Conservation (phyloP, 92 coral and sea anemone species). For the Epizoanthus stellaris region DNA sequence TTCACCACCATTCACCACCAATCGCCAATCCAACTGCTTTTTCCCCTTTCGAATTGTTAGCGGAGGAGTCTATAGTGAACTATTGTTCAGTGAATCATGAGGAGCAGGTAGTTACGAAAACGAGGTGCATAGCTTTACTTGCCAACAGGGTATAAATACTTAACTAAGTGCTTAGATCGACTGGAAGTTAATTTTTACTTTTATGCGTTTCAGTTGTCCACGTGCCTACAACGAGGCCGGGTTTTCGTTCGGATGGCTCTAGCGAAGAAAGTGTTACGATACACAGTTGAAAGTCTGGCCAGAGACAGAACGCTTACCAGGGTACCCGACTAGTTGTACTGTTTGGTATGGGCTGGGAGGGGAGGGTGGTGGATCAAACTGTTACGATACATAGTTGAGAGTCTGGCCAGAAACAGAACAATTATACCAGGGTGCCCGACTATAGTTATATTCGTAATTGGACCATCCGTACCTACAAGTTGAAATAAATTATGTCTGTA, state of each 20-base stretch:
- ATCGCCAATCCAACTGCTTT: too few species aligned
- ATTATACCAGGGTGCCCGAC: constrained; percentile 52
- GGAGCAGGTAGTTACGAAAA: too few species aligned
- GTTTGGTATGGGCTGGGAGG: too few species aligned
- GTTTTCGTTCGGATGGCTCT: constrained; percentile 85
- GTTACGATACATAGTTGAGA: constrained; percentile 58
- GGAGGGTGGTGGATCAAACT: constrained; percentile 16
- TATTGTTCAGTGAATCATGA: too few species aligned
- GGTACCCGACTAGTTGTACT: constrained; percentile 29
- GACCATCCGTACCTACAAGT: too few species aligned
- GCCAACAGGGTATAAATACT: too few species aligned
- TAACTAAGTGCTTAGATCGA: neutral
- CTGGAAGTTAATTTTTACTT: neutral
- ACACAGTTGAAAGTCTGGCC: constrained; percentile 67
- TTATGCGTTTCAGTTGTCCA: constrained; percentile 52
- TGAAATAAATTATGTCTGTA: too few species aligned
- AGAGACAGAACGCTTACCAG: constrained; percentile 66
- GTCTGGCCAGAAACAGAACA: constrained; percentile 44
- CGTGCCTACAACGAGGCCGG: constrained; percentile 81
- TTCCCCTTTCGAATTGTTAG: too few species aligned
- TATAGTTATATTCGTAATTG: too few species aligned
- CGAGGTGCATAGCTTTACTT: too few species aligned
- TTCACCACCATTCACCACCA: too few species aligned
- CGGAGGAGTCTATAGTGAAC: too few species aligned
- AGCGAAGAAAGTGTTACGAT: constrained; percentile 74